A percentile compares a stretch with the other conserved stretches of the same genome.
Evolutionary conservation across 1,140 invertebrate genomes (phyloP).

Genomic region (Polypedilum pembai): DNA sequence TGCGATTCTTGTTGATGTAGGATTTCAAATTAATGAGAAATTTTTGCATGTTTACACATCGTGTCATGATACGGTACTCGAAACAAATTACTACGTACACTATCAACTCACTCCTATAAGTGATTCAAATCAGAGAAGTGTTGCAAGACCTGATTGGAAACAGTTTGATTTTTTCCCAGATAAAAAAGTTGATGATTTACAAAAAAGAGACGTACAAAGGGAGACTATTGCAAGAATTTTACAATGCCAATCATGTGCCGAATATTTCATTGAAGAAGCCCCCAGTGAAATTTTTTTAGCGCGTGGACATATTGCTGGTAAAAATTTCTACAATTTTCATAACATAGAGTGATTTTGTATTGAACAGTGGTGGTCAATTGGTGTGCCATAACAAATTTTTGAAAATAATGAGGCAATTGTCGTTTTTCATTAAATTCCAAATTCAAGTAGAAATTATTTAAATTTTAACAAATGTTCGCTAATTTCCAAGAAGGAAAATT

Average conservation of each 20-base stretch:
- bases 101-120: neutral
- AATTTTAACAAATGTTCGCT: too few species aligned
- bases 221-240: neutral
- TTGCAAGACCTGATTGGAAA: neutral
- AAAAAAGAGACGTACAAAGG: neutral
- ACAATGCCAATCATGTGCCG: neutral
- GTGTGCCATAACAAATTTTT: too few species aligned
- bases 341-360: too few species aligned
- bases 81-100: neutral
- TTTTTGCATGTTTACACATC: neutral
- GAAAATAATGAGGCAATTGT: too few species aligned
- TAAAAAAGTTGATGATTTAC: neutral
- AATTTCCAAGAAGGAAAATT: too few species aligned
- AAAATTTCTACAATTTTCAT: too few species aligned
- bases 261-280: neutral
- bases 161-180: neutral
- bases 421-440: too few species aligned
- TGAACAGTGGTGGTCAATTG: too few species aligned
- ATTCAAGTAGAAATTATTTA: too few species aligned
- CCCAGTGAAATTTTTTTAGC: constrained; percentile 38
- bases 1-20: neutral
- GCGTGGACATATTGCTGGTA: constrained; percentile 54
- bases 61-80: neutral
- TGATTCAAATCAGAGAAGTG: neutral
- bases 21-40: neutral